Evolutionary conservation across 2,888 invertebrate genomes (phyloP), one percentile per base, ranked within the genome.

Genomic region (Cryptus armator): DNA sequence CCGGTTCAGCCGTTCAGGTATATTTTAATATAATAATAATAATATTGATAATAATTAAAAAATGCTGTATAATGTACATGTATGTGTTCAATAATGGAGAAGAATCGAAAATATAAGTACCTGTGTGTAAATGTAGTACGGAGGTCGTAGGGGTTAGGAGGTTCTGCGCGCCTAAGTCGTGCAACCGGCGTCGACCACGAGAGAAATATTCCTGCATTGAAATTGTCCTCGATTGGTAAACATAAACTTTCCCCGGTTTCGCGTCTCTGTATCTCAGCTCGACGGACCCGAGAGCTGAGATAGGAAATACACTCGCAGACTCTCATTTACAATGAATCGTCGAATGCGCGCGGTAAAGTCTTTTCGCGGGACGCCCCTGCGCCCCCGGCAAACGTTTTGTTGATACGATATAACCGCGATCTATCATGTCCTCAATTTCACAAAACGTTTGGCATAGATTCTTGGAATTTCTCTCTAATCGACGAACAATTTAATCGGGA

Each of bases 401-500:
- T 14, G 14, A 32, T 62, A 62, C 14, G 14, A 62, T 14, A 62
- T 14, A 62, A 32, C 32, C 59, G 62, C 14, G 2, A 29, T 32
- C 62, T 86, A 72, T 85, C 83, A 86, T 84, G 92, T 91, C 92
- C 93, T 92, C 92, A 92, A 93, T 93, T 93, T 92, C 92, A 92
- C 92, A 90, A 92, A 86, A 90, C 90, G 91, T 91, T 92, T 91
- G 92, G 91, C 92, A 92, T 90, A 91, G 90, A 92, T 92, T 90
- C 90, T 24, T 43, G 86, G 88, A 90, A 92, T 92, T 92, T 92
- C 92, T 91, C 92, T 88, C 88, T 83, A 84, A 85, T 74, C 56
- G 56, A 56, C 19, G 3, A 19, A 19, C 19, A 37, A 37, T 12
- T 56, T 9, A 56, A 56, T 12, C 37, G 37, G 37, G 24, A 12